Conservation (phyloP, 2,113 vertebrate species). For the Shinisaurus crocodilurus region DNA sequence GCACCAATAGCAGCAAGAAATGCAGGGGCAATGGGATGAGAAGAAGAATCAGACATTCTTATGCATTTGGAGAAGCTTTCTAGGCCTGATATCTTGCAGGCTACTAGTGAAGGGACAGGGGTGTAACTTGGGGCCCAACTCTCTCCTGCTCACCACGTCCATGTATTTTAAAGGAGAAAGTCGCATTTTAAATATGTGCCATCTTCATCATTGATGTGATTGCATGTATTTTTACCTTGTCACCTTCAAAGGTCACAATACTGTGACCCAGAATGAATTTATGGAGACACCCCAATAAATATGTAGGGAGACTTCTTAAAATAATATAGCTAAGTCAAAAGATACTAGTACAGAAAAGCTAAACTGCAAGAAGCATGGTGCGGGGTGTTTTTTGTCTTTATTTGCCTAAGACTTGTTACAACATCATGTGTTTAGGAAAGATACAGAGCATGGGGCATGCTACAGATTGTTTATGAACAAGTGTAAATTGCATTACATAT, state of each 20-base stretch:
- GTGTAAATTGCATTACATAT: no score
- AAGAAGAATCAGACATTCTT: not conserved
- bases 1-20: not conserved
- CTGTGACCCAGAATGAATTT: no score
- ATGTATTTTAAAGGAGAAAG: not conserved
- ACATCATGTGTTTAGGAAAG: no score
- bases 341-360: no score
- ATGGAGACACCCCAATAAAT: no score
- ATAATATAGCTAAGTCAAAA: no score
- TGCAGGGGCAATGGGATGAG: not conserved
- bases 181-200: not conserved
- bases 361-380: no score
- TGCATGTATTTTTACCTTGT: not conserved
- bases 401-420: no score
- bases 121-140: not conserved
- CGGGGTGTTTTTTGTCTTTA: no score
- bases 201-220: not conserved
- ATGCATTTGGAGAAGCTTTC: not conserved
- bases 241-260: not conserved
- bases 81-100: not conserved
- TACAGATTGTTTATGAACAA: no score
- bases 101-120: not conserved
- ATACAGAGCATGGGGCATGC: no score
- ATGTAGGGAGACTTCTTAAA: no score
- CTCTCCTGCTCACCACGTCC: not conserved